phyloP scores from a whole-genome alignment of 2,113 vertebrate species.

The Cavia porcellus region DNA sequence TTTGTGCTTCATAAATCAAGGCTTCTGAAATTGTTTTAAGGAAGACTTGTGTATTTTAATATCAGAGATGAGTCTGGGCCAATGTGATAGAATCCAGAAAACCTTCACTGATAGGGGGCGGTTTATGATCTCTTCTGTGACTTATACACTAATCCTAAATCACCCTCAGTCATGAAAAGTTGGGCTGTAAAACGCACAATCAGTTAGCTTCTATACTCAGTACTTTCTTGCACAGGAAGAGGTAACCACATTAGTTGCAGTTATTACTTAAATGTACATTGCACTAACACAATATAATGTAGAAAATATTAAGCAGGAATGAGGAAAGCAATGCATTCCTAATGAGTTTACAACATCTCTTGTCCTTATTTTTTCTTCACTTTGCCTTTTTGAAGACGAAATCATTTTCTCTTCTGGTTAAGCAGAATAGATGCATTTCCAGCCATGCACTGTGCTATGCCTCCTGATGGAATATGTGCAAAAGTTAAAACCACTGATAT shows the following conservation, averaged over 20 bases:
- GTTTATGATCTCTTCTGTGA: not conserved
- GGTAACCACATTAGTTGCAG: constrained; percentile 83
- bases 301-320: constrained; percentile 87
- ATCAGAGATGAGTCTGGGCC: not conserved
- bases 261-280: constrained; percentile 83
- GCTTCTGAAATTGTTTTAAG: not conserved
- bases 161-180: constrained; percentile 64
- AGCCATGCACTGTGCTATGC: constrained; percentile 57
- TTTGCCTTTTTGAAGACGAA: constrained; percentile 73
- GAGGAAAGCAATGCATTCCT: constrained; percentile 80
- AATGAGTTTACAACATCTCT: constrained; percentile 85
- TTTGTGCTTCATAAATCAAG: not conserved
- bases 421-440: constrained; percentile 72
- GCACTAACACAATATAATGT: constrained; percentile 86
- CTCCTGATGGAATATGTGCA: constrained; percentile 62
- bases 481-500: constrained; percentile 63
- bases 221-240: constrained; percentile 82
- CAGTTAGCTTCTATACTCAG: constrained; percentile 77
- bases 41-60: not conserved
- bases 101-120: not conserved
- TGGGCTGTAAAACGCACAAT: constrained; percentile 41
- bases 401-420: constrained; percentile 79
- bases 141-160: not conserved
- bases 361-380: constrained; percentile 71
- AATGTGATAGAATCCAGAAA: not conserved